Percentiles rank a stretch among this genome's conserved stretches.
Conservation (phyloP, 2,888 invertebrate genomes). For the Noctua fimbriata region DNA sequence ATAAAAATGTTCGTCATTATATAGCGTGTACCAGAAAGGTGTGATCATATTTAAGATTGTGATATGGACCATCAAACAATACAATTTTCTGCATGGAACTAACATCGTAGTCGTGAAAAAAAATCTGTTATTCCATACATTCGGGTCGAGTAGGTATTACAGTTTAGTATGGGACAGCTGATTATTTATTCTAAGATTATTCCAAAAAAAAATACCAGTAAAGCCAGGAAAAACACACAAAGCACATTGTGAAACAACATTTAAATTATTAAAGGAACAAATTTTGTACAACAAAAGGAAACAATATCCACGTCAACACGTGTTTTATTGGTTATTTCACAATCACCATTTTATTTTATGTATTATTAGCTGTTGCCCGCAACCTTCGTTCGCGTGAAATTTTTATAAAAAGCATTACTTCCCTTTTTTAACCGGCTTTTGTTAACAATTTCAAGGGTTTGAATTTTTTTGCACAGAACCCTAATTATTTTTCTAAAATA, state of each 20-base stretch:
- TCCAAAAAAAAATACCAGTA: constrained; percentile 47
- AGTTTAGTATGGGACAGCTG: background rate
- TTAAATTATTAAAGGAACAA: constrained; percentile 63
- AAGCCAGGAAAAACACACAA: constrained; percentile 61
- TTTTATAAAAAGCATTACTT: too few species aligned
- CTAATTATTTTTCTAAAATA: too few species aligned
- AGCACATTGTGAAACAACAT: constrained; percentile 72
- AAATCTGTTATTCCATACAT: background rate
- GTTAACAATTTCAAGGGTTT: too few species aligned
- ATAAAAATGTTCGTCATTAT: background rate
- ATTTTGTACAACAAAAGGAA: constrained; percentile 50
- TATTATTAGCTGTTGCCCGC: background rate
- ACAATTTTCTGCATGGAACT: background rate
- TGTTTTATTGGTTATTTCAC: constrained; percentile 64
- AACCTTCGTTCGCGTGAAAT: too few species aligned
- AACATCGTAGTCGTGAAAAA: background rate
- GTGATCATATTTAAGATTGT: background rate
- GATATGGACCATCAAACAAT: background rate
- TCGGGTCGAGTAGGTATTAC: background rate
- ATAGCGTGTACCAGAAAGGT: background rate
- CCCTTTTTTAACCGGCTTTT: too few species aligned
- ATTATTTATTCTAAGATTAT: background rate
- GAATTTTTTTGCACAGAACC: too few species aligned
- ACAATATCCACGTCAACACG: constrained; percentile 51
- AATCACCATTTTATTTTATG: constrained; percentile 51